Evolutionary conservation across 1,140 invertebrate genomes (phyloP), one percentile per base, ranked within the genome.

Genomic region (Plutomurus gul): DNA sequence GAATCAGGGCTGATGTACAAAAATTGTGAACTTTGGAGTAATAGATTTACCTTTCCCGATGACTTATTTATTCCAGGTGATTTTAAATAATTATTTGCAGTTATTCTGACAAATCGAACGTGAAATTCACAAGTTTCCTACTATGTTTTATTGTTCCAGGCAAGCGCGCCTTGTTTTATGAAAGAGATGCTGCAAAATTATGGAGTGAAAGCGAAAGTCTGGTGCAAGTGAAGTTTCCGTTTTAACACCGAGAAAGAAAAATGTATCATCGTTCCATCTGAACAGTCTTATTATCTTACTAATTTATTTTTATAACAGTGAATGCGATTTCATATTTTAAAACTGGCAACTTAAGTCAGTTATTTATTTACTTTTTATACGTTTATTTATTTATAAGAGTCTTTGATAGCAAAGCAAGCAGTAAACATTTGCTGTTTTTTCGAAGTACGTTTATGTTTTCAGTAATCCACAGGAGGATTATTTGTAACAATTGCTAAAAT

Each of bases 121-220:
- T n/a, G n/a, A n/a, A n/a, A n/a, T n/a, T n/a, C n/a, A n/a, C n/a
- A n/a, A n/a, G n/a, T n/a, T n/a, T n/a, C n/a, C n/a, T n/a, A n/a
- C n/a, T n/a, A n/a, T n/a, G n/a, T n/a, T n/a, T n/a, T n/a, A n/a
- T n/a, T 47, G 72, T 78, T 25, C 75, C 33, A 22, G 46, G 39
- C 13, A 25, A 18, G 30, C 36, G 78, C 16, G 43, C 71, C 2
- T 6, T 16, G 13, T 56, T 82, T 18, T 81, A 39, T 20, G 82
- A 75, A 16, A 81, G 81, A 51, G 85, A 83, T 10, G 85, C 87
- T 13, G 85, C 83, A 76, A 85, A 86, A 77, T 79, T 89, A 6
- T 89, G 88, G 88, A 82, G 85, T 22, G 78, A 87, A 5, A 89
- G 87, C 36, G 76, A 71, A 70, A 47, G 60, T 71, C 60, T 80